Evolutionary conservation across 2,113 vertebrate genomes (phyloP).

Genomic region (Alethe castanea): DNA sequence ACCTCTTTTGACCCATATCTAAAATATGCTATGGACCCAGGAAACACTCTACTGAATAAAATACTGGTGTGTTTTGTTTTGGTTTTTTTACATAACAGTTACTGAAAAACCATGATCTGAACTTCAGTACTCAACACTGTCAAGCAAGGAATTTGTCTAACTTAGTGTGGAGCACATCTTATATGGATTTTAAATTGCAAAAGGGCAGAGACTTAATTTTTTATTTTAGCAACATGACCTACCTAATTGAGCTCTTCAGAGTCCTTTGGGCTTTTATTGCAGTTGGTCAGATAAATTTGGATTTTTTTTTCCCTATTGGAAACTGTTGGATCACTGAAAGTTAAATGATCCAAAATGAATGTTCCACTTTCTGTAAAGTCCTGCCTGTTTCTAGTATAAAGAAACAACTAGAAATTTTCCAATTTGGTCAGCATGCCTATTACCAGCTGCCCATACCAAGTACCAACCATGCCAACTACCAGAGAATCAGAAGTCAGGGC

Average conservation of each 20-base stretch:
- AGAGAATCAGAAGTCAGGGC: neutral
- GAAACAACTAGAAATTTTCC: neutral
- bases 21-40: neutral
- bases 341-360: neutral
- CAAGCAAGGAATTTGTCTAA: neutral
- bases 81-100: neutral
- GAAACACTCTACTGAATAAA: neutral
- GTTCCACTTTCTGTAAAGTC: neutral
- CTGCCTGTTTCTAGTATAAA: neutral
- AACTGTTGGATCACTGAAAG: neutral
- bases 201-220: neutral
- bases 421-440: neutral
- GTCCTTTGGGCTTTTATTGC: neutral
- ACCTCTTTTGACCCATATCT: neutral
- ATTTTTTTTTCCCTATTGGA: neutral
- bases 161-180: neutral
- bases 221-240: conserved; percentile 10
- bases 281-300: neutral
- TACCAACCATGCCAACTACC: neutral
- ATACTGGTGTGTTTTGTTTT: neutral
- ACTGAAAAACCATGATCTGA: neutral
- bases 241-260: neutral
- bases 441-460: neutral
- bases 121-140: neutral
- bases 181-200: neutral